phyloP scores from a whole-genome alignment of 2,113 vertebrate genomes.

The Ahaetulla prasina region DNA sequence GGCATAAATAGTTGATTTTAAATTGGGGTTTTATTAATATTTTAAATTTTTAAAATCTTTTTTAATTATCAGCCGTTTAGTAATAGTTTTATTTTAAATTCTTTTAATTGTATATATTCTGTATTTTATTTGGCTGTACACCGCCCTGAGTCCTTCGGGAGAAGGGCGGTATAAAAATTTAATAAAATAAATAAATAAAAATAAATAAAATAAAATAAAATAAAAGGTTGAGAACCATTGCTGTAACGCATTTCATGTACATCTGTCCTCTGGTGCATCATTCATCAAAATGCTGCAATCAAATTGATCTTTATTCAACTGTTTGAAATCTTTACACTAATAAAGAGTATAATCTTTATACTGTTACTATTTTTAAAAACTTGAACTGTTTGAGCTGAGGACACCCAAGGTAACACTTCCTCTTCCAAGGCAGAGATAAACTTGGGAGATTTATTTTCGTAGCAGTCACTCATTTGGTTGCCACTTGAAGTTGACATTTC shows the following conservation, averaged over 20 bases:
- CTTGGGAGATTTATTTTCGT: background rate
- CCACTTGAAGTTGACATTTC: background rate
- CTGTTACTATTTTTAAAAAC: background rate
- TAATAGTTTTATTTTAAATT: too few relatives aligned
- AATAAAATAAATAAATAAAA: too few relatives aligned
- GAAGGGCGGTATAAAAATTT: too few relatives aligned
- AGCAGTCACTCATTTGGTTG: background rate
- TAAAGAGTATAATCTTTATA: background rate
- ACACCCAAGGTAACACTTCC: background rate
- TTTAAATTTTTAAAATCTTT: too few relatives aligned
- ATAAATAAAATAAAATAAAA: too few relatives aligned
- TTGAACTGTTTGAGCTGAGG: background rate
- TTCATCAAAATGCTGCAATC: background rate
- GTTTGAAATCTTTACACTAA: background rate
- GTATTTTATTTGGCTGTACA: too few relatives aligned
- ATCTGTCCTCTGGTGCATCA: background rate
- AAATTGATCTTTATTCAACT: background rate
- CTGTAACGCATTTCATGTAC: background rate
- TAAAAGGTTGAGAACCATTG: background rate
- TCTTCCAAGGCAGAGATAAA: background rate
- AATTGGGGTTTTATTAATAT: too few relatives aligned
- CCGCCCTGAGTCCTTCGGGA: too few relatives aligned
- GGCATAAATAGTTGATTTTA: too few relatives aligned
- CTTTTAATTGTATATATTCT: too few relatives aligned
- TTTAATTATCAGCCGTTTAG: too few relatives aligned